Evolutionary conservation across 1,140 invertebrate genomes (phyloP).

Genomic region (Zaprionus tsacasi): DNA sequence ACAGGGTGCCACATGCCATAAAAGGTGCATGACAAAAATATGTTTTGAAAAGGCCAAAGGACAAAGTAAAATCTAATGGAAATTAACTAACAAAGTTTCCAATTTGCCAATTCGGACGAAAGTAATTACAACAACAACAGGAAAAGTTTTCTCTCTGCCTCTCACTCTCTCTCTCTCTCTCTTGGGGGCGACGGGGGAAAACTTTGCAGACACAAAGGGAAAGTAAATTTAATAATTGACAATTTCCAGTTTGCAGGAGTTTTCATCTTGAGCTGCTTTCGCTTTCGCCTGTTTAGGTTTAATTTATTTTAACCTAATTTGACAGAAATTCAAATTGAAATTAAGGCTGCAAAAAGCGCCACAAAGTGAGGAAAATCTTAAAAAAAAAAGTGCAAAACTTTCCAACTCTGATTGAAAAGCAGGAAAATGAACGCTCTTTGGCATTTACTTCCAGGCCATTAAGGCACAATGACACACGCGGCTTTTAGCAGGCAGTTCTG

Average conservation of each 20-base stretch:
- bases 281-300: slow-evolving; percentile 24
- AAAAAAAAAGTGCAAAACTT: slow-evolving; percentile 29
- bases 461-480: slow-evolving; percentile 51
- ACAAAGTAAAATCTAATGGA: neutral
- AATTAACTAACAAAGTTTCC: slow-evolving; percentile 21
- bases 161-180: too few species aligned
- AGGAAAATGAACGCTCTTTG: slow-evolving; percentile 36
- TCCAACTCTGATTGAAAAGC: slow-evolving; percentile 49
- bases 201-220: slow-evolving; percentile 7
- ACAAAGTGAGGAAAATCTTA: neutral
- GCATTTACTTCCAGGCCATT: slow-evolving; percentile 57
- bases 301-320: slow-evolving; percentile 45
- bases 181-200: neutral
- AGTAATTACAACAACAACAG: neutral
- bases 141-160: neutral
- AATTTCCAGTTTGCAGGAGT: slow-evolving; percentile 8
- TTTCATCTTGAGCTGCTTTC: slow-evolving; percentile 7
- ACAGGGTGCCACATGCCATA: slow-evolving; percentile 2
- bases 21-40: slow-evolving; percentile 4
- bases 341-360: slow-evolving; percentile 5
- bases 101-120: slow-evolving; percentile 1
- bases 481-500: neutral
- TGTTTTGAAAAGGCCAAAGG: slow-evolving; percentile 2
- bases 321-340: slow-evolving; percentile 42
- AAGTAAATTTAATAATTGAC: slow-evolving; percentile 36